Base-by-base conservation (phyloP, 2,113 vertebrate species). In the Junco hyemalis region DNA sequence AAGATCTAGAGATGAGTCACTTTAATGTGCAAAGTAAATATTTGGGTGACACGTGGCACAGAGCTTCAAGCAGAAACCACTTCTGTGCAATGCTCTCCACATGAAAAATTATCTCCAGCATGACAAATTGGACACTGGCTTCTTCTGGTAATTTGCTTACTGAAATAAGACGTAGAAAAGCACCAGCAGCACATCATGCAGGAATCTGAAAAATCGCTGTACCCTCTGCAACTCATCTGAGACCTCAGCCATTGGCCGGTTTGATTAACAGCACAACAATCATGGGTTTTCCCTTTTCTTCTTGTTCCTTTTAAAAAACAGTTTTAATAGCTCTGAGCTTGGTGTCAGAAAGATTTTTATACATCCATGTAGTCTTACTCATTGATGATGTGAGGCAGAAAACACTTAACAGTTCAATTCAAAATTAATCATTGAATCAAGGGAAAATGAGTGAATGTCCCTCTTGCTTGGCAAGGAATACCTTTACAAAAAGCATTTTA, bases 21-120 rank as follows among this genome's bases (percentile, higher is more conserved):
- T 88, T 53, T 73, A 79, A 79, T 35, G 66, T 69, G 53, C 53
- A 79, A 61, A 76, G 36, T 82, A 79, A 94, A 92, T 88, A 92
- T 88, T 72, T 90, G 74, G 51, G 85, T 82, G 81, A 40, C 91
- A 72, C 4, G 4, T 81, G 87, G 81, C 65, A 53, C 36, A 5
- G 1, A 65, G 61, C 81, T 74, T 18, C 54, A 45, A 82, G 74
- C 70, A 93, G 65, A 87, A 92, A 69, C 61, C 81, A 29, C 53
- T 82, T 42, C 14, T 21, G 57, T 0, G 0, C 54, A 69, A 4
- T 42, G 54, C n/a, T 53, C 56, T 65, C 70, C 59, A 23, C 28
- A 29, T 2, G 23, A 68, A 92, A 76, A 87, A 42, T 33, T 0
- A 60, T 56, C 69, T 74, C 11, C 40, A 47, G 3, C 2, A 9